Evolutionary conservation across 2,113 vertebrate species (phyloP).

Genomic region (Seriola dumerili): DNA sequence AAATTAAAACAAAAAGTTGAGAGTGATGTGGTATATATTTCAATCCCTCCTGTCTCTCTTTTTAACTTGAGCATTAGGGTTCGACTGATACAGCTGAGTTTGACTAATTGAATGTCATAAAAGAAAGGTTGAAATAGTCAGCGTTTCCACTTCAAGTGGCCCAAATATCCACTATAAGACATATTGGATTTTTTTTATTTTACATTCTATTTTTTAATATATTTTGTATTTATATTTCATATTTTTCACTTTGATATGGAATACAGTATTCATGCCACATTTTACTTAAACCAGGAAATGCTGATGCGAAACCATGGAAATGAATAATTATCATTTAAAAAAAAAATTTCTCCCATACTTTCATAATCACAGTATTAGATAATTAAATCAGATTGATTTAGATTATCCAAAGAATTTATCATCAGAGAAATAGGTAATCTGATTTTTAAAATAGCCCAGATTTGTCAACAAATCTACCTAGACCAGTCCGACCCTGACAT

Average conservation of each 20-base stretch:
- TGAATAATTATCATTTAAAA: not conserved
- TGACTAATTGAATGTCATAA: not conserved
- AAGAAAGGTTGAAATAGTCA: not conserved
- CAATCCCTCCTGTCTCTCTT: not conserved
- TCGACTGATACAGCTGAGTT: not conserved
- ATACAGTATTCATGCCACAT: not conserved
- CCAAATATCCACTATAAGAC: not conserved
- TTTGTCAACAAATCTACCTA: not conserved
- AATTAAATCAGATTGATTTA: not conserved
- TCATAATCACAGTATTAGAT: not conserved
- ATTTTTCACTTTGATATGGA: too few species aligned
- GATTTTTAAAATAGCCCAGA: not conserved
- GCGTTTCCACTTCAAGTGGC: not conserved
- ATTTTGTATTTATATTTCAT: too few species aligned
- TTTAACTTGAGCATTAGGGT: not conserved
- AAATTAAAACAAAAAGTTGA: conserved; percentile 34
- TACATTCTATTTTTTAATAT: too few species aligned
- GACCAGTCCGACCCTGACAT: conserved; percentile 8
- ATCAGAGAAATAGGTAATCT: not conserved
- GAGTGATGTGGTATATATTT: not conserved
- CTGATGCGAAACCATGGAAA: not conserved
- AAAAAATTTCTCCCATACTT: not conserved
- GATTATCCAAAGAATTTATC: not conserved
- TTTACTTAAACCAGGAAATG: too few species aligned
- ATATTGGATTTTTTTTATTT: too few species aligned